Conservation (phyloP, 2,797 vertebrate species). For the Heteromormyrus szaboi region DNA sequence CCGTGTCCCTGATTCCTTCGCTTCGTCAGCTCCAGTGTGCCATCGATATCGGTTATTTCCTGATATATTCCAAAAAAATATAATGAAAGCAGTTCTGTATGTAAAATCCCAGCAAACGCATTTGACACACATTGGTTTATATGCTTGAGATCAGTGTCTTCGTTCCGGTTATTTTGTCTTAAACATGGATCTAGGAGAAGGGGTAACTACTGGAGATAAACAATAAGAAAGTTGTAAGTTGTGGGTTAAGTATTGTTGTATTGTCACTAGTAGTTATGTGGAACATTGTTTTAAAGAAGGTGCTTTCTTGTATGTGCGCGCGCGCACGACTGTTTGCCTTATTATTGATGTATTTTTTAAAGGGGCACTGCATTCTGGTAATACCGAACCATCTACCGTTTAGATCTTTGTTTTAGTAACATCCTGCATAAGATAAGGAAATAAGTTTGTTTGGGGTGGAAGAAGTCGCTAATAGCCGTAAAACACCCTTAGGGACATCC, state of each 20-base stretch:
- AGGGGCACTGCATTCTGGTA: not conserved
- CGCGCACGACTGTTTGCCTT: not conserved
- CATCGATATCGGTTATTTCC: not conserved
- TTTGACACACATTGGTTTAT: not conserved
- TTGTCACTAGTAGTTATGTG: not conserved
- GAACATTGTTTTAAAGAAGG: not conserved
- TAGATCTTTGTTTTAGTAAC: not conserved
- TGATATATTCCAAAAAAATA: not conserved
- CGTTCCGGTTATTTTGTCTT: not conserved
- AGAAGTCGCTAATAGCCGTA: not conserved
- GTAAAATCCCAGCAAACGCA: not conserved
- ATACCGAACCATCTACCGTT: not conserved
- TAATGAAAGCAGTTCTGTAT: not conserved
- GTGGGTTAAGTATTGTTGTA: not conserved
- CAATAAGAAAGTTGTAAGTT: not conserved
- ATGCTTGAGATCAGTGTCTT: not conserved
- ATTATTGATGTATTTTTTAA: conserved; percentile 6
- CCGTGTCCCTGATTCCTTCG: not conserved
- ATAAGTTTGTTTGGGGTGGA: not conserved
- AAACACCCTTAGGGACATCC: not conserved
- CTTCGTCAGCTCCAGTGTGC: not conserved
- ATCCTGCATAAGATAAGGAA: not conserved
- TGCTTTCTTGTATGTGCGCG: not conserved
- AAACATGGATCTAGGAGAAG: not conserved
- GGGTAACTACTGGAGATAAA: not conserved